These are phyloP conservation scores for Dendrolimus kikuchii DNA, from an alignment of 1,140 invertebrate genomes.

Conservation along the genomic window DNA sequence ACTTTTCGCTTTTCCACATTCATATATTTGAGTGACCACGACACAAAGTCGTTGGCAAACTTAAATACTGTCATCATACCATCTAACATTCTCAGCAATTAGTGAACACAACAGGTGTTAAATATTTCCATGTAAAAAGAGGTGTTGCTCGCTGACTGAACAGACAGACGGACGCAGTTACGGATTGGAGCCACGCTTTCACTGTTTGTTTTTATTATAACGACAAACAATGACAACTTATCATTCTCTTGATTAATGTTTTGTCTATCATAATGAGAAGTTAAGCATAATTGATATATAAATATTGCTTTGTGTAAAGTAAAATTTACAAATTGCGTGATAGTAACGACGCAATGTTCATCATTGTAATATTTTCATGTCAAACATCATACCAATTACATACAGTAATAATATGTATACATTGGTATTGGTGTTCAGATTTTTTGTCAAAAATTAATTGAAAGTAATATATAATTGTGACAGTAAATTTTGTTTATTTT, in stretches of 20 bases:
- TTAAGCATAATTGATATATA: no score
- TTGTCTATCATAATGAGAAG: not conserved
- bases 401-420: no score
- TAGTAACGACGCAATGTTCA: no score
- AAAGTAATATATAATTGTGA: no score
- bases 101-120: slow-evolving; percentile 37
- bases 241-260: not conserved
- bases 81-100: slow-evolving; percentile 28
- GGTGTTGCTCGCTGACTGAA: slow-evolving; percentile 20
- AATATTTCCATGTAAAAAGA: slow-evolving; percentile 52
- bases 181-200: slow-evolving; percentile 43
- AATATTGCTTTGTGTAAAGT: no score
- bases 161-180: slow-evolving; percentile 24
- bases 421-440: no score
- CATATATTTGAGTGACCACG: slow-evolving; percentile 4
- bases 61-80: slow-evolving; percentile 5
- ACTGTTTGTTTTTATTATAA: slow-evolving; percentile 50
- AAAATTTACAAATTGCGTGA: no score
- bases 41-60: slow-evolving; percentile 21
- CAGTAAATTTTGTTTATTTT: no score
- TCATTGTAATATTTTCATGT: no score
- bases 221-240: not conserved
- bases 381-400: no score
- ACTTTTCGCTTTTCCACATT: not conserved
- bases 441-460: no score